Evolutionary conservation across 2,888 invertebrate species (phyloP).

Genomic region (Pyrrhosoma nymphula): DNA sequence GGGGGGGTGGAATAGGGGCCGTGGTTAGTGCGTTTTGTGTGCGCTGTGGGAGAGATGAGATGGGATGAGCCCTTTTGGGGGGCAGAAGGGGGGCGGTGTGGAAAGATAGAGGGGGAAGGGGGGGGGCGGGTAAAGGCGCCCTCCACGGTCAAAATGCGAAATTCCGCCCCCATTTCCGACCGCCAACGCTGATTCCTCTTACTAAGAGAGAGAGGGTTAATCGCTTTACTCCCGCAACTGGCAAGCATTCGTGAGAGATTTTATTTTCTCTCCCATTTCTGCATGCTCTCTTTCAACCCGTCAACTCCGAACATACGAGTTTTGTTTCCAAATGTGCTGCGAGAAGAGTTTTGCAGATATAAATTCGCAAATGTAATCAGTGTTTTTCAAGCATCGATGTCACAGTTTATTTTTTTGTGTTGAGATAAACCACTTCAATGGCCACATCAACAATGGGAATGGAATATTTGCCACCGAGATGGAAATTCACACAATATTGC

Average conservation of each 20-base stretch:
- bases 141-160: constrained; percentile 33
- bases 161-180: not conserved
- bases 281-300: not conserved
- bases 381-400: too few relatives aligned
- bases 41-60: not conserved
- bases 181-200: not conserved
- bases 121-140: not conserved
- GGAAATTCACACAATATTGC: too few relatives aligned
- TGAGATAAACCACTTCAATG: too few relatives aligned
- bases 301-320: not conserved
- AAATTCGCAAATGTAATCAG: too few relatives aligned
- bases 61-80: not conserved
- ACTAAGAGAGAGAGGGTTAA: not conserved
- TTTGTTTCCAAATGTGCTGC: not conserved
- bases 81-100: not conserved
- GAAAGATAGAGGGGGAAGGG: not conserved
- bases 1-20: not conserved
- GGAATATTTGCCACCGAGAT: too few relatives aligned
- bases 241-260: not conserved
- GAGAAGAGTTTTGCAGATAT: too few relatives aligned
- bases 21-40: not conserved
- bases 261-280: not conserved
- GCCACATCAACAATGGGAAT: too few relatives aligned
- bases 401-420: too few relatives aligned
- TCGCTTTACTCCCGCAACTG: not conserved